Conservation (phyloP, 2,888 invertebrate species). For the Apomyelois bistriatella region DNA sequence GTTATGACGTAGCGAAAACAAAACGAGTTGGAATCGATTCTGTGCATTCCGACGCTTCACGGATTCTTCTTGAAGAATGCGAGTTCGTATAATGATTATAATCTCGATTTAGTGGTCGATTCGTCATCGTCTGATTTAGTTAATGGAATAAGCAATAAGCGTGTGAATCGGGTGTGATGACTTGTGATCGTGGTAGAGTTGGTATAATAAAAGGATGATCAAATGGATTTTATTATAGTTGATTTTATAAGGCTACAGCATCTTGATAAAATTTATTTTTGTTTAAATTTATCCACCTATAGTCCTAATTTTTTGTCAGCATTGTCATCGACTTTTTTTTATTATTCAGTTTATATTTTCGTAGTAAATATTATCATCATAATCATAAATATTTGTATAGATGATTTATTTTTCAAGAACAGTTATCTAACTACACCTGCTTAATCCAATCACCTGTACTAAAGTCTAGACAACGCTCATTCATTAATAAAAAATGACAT, state of each 20-base stretch:
- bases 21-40: constrained; percentile 74
- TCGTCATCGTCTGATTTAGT: constrained; percentile 76
- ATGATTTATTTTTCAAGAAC: too few relatives aligned
- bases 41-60: constrained; percentile 73
- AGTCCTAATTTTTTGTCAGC: background rate
- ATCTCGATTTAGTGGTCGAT: constrained; percentile 74
- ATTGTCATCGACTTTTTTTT: too few relatives aligned
- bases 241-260: constrained; percentile 17
- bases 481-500: constrained; percentile 64
- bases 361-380: too few relatives aligned
- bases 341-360: too few relatives aligned
- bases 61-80: constrained; percentile 68
- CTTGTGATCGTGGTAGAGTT: constrained; percentile 38
- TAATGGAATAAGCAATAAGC: constrained; percentile 73
- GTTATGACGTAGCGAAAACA: constrained; percentile 78
- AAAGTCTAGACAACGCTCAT: constrained; percentile 12
- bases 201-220: constrained; percentile 14
- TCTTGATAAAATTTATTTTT: constrained; percentile 11
- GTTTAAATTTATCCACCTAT: background rate
- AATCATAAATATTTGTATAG: too few relatives aligned
- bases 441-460: constrained; percentile 7
- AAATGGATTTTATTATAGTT: constrained; percentile 21
- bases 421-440: constrained; percentile 3
- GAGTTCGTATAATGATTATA: constrained; percentile 70
- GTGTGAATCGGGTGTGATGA: constrained; percentile 62